These are phyloP conservation scores for Phrynocephalus versicolor DNA, from an alignment of 2,113 vertebrate genomes.

Conservation along the genomic window DNA sequence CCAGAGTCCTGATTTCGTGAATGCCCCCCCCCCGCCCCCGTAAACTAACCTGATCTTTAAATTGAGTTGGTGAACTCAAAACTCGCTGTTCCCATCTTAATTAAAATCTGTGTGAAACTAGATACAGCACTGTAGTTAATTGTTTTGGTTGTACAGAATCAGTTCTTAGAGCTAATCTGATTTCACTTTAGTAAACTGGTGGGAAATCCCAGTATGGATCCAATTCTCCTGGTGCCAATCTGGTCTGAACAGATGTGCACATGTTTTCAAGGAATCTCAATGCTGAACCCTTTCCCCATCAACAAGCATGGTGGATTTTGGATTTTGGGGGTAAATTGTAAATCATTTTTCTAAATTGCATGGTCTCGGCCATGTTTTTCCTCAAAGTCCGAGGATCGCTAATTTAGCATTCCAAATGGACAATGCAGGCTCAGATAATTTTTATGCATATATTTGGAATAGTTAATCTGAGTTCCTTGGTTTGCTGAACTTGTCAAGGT, in stretches of 20 bases:
- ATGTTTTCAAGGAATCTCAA: neutral
- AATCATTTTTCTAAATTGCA: neutral
- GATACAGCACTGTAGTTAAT: conserved; percentile 14
- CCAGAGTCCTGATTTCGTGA: neutral
- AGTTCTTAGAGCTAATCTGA: conserved; percentile 10
- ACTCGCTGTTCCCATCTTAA: conserved; percentile 38
- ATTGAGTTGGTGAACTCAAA: conserved; percentile 27
- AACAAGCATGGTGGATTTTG: neutral
- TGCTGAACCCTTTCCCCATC: neutral
- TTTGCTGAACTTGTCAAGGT: neutral
- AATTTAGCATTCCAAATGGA: conserved; percentile 20
- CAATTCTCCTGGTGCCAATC: conserved; percentile 20
- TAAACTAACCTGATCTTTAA: neutral
- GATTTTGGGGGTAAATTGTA: accelerated
- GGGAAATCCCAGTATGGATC: conserved; percentile 53
- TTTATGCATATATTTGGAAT: neutral
- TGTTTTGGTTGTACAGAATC: conserved; percentile 29
- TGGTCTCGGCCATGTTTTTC: accelerated
- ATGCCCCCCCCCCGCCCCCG: neutral
- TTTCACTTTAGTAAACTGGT: conserved; percentile 48
- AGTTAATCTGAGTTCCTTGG: neutral
- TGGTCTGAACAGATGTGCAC: conserved; percentile 27
- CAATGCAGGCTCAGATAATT: neutral
- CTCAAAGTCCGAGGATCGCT: accelerated
- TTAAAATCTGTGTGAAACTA: conserved; percentile 45